Evolutionary conservation across 2,797 vertebrate species (phyloP).

Genomic region (Malurus leucopterus): DNA sequence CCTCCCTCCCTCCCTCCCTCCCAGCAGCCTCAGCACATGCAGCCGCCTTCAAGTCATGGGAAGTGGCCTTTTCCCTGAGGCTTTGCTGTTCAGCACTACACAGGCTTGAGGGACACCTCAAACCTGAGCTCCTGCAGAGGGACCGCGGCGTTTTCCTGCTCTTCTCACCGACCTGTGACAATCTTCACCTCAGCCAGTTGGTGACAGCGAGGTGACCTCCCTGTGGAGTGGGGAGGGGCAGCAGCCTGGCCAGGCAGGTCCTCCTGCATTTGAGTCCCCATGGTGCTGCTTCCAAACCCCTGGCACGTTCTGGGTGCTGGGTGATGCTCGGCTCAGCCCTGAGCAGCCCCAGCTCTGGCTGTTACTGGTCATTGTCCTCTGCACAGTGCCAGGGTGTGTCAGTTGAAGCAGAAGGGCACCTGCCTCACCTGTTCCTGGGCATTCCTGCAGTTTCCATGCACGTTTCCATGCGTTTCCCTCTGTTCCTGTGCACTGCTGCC

Average conservation of each 20-base stretch:
- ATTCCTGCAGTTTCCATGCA: not conserved
- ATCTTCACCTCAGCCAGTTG: not conserved
- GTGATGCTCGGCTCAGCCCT: not conserved
- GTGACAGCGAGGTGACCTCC: not conserved
- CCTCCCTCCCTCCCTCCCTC: not conserved
- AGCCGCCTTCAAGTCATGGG: not conserved
- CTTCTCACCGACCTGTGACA: not conserved
- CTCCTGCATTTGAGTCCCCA: not conserved
- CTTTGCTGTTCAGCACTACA: not conserved
- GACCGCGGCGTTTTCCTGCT: accelerated
- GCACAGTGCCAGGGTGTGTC: not conserved
- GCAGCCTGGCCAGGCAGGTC: not conserved
- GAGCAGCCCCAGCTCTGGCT: not conserved
- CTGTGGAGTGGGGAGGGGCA: not conserved
- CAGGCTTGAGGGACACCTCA: not conserved
- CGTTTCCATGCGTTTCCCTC: not conserved
- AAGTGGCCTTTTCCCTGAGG: not conserved
- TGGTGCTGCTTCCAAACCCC: not conserved
- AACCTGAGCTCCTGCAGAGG: not conserved
- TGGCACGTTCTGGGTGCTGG: accelerated
- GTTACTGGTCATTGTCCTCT: not conserved
- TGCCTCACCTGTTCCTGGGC: not conserved
- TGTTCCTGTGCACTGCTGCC: not conserved
- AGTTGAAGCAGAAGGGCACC: not conserved
- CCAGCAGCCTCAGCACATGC: not conserved